phyloP scores from a whole-genome alignment of 37 sponge, comb jelly and placozoan genomes.

The Spongilla lacustris region DNA sequence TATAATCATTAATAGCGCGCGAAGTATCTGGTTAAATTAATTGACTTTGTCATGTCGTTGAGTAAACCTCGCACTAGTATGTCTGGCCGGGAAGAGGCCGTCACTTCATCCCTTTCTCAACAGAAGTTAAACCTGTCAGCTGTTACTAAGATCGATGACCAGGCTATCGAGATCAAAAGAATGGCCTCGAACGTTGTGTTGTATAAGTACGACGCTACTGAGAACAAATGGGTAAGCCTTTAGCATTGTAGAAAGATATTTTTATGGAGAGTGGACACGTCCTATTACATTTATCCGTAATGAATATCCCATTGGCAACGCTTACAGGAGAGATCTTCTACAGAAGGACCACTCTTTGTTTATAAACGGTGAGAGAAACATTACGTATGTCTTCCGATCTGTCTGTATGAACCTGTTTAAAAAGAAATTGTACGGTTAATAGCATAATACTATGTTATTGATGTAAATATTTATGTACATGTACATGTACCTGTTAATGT shows the following conservation, averaged over 20 bases:
- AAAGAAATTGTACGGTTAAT: background rate
- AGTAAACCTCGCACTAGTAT: background rate
- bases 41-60: background rate
- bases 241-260: background rate
- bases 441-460: background rate
- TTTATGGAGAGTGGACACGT: background rate
- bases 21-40: no score
- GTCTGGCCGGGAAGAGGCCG: background rate
- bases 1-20: no score
- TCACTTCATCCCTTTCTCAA: background rate
- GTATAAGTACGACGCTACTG: slow-evolving; percentile 41
- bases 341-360: slow-evolving; percentile 73
- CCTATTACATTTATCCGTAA: no score
- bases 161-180: slow-evolving; percentile 19
- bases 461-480: slow-evolving; percentile 12
- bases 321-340: slow-evolving; percentile 61
- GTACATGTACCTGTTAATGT: no score
- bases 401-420: background rate
- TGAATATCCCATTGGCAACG: background rate
- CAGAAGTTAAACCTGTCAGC: slow-evolving; percentile 55
- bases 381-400: background rate
- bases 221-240: slow-evolving; percentile 63
- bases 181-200: slow-evolving; percentile 63
- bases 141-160: slow-evolving; percentile 41
- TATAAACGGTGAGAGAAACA: slow-evolving; percentile 30